Percentiles rank a stretch among this genome's conserved stretches.
Evolutionary conservation across 1,140 invertebrate genomes (phyloP).

Genomic region (Saxidomus purpurata): DNA sequence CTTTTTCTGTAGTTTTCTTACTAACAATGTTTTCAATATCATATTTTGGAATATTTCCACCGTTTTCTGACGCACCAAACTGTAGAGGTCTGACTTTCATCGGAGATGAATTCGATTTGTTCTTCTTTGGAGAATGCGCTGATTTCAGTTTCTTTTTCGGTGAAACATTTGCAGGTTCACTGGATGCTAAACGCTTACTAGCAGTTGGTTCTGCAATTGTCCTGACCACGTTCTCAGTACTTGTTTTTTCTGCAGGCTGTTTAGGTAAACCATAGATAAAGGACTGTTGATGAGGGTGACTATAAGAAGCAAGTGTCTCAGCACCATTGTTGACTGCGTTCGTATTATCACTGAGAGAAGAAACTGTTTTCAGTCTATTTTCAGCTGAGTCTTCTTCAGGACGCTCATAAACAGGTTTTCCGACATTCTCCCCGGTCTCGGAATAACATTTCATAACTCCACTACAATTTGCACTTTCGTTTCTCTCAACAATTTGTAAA

Average conservation of each 20-base stretch:
- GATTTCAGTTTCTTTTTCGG: conserved; percentile 34
- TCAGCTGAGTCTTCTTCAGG: background rate
- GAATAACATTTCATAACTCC: no score
- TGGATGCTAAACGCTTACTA: background rate
- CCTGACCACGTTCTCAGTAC: background rate
- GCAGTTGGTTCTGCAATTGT: background rate
- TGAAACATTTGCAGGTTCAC: background rate
- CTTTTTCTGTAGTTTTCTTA: background rate
- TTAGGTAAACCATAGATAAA: background rate
- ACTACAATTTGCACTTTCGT: background rate
- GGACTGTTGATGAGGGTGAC: background rate
- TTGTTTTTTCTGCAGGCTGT: background rate
- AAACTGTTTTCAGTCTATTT: background rate
- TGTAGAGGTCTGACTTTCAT: conserved; percentile 2
- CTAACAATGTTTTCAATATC: conserved; percentile 38
- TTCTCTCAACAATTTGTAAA: background rate
- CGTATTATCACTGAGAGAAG: background rate
- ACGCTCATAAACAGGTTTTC: background rate
- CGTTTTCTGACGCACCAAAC: conserved; percentile 38
- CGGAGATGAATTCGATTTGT: background rate
- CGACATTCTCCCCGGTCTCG: background rate
- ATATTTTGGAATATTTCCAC: conserved; percentile 6
- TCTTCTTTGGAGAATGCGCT: conserved; percentile 33
- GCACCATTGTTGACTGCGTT: background rate
- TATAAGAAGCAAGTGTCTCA: background rate